Base-by-base conservation (phyloP, 1,140 invertebrate species). In the Bactericera cockerelli region DNA sequence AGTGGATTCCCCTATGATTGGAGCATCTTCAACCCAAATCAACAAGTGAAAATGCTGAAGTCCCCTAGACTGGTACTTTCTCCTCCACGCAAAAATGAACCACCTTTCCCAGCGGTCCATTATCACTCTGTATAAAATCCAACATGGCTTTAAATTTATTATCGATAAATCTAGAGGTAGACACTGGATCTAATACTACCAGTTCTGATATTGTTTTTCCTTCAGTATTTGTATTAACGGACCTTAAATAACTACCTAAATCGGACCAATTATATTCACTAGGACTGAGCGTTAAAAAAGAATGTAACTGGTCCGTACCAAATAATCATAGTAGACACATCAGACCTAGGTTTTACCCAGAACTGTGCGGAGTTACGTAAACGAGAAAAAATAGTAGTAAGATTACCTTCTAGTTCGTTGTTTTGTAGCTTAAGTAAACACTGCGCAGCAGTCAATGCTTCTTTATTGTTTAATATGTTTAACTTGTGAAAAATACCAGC, bases 401-500 rank as follows among this genome's bases (percentile, higher is more conserved):
- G 58, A 49, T 61, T 53, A 19, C 66, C 61, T 55, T 64, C 62
- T 24, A 59, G 26, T 55, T 61, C 57, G 21, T 31, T 13, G 4
- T 31, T 31, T 31, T 57, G 24, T n/a, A 70, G 26, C 42, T 60
- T 55, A 53, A 68, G 25, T 53, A 69, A 56, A 57, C 66, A 68
- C 13, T 59, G 57, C n/a, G 8, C 55, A 42, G 66, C 67, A n/a
- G 68, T 66, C n/a, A 61, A 65, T 61, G 59, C 55, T 60, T 61
- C 61, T 26, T 42, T 31, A 8, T 56, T 2, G 64, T 69, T 67
- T 2, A 59, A 63, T 16, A 68, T 54, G 61, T 68, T 69, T 53
- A 69, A 49, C 63, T 65, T 67, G 57, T 69, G 64, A 63, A 55
- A 70, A 58, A 69, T 69, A 26, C 68, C 66, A 49, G 58, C 58